Evolutionary conservation across 2,888 invertebrate species (phyloP).

Genomic region (Chrysotoxum bicinctum): DNA sequence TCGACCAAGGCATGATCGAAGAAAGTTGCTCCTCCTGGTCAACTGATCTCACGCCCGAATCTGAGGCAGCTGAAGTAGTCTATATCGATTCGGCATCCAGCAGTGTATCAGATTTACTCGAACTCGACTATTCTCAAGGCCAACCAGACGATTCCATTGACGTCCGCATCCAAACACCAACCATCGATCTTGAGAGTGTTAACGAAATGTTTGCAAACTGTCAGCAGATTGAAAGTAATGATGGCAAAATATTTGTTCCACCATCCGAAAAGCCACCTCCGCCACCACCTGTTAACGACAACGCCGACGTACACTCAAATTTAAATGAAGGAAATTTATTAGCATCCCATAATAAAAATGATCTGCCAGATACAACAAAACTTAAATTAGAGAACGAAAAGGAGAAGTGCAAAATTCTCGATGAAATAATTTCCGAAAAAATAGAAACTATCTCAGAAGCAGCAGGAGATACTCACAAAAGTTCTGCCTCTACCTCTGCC

Average conservation of each 20-base stretch:
- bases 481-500: constrained; percentile 24
- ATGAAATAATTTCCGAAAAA: constrained; percentile 69
- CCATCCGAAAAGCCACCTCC: constrained; percentile 42
- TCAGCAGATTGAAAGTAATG: constrained; percentile 44
- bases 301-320: not conserved
- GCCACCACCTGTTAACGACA: constrained; percentile 59
- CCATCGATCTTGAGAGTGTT: constrained; percentile 73
- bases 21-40: constrained; percentile 85
- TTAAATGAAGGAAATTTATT: constrained; percentile 25
- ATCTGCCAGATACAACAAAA: constrained; percentile 32
- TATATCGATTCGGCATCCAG: constrained; percentile 87
- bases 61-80: constrained; percentile 86
- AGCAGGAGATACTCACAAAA: constrained; percentile 12
- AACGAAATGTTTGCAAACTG: constrained; percentile 57
- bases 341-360: constrained; percentile 38
- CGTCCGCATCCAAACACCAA: constrained; percentile 74
- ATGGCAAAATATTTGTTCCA: constrained; percentile 19
- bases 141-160: constrained; percentile 55
- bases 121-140: constrained; percentile 82
- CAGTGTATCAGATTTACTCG: constrained; percentile 85
- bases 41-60: constrained; percentile 81
- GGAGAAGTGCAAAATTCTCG: constrained; percentile 40
- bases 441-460: constrained; percentile 64
- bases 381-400: constrained; percentile 12
- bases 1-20: constrained; percentile 83